Base-by-base conservation (phyloP, 2,113 vertebrate species). In the Erinaceus europaeus region DNA sequence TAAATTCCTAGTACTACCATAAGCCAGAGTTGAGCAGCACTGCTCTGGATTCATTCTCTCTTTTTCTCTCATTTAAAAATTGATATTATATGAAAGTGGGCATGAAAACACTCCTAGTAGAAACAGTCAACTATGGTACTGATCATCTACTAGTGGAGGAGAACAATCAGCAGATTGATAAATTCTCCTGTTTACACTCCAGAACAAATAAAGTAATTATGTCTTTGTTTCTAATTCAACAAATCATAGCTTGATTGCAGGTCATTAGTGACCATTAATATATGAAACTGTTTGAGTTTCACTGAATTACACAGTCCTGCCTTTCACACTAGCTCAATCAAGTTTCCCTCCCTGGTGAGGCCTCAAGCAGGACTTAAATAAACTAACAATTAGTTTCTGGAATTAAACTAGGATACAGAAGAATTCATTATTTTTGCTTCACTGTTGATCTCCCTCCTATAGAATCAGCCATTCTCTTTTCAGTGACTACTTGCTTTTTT, bases 221-320 rank as follows among this genome's bases (percentile, higher is more conserved):
- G 17, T 75, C 79, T 95, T 94, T 94, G 74, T 92, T 89, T 88
- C 91, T 75, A 78, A 81, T n/a, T 36, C 89, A 76, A 90, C 89
- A 90, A 92, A 92, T 83, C 75, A 93, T 36, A 87, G 78, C 68
- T 67, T 90, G 89, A 94, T 89, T 90, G 78, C 38, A 87, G 81
- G 61, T 87, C 86, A 90, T 94, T 94, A 93, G 89, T 93, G 87
- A 89, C 90, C 86, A 91, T 93, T 92, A 92, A 90, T 91, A 92
- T 36, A 68, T 1, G 5, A 50, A 73, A 68, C 40, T 59, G 77
- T 90, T 93, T 86, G 77, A 86, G 73, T 87, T 87, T 89, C 81
- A 52, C 74, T 76, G 34, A 94, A 93, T 89, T 71, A 78, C 71
- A 82, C 20, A 78, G 55, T 57, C 74, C 68, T 78, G 71, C 72